Percentiles rank a stretch among this genome's conserved stretches.
phyloP scores from a whole-genome alignment of 2,888 invertebrate genomes.

The Sarcophaga subvicina region DNA sequence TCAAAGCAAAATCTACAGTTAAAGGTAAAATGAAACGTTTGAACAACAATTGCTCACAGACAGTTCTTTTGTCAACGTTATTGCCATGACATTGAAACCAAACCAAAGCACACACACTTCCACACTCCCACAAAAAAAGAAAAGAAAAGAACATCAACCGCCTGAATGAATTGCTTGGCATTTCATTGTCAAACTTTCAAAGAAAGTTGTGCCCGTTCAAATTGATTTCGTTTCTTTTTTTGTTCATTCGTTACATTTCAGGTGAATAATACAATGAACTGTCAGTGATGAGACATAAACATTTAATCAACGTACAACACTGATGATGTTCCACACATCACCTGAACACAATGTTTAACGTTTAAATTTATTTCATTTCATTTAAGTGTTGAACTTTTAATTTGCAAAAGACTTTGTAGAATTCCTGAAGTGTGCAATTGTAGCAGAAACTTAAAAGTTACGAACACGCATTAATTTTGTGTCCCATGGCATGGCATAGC shows the following conservation, averaged over 20 bases:
- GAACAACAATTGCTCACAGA: slow-evolving; percentile 12
- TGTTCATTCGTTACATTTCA: too few species aligned
- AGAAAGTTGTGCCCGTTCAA: not conserved
- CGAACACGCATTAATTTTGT: too few species aligned
- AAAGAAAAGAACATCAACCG: not conserved
- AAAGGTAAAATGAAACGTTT: not conserved
- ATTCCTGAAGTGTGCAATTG: too few species aligned
- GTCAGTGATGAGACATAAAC: slow-evolving; percentile 9
- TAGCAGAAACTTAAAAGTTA: too few species aligned
- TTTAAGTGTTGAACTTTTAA: not conserved
- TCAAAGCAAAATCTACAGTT: not conserved
- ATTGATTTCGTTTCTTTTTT: not conserved
- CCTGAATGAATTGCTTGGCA: not conserved
- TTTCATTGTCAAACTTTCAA: not conserved
- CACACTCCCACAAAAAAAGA: not conserved
- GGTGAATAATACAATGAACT: slow-evolving; percentile 27
- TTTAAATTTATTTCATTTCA: not conserved
- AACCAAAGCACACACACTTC: not conserved
- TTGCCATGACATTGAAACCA: slow-evolving; percentile 19
- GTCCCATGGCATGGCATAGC: too few species aligned
- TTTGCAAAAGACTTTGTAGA: too few species aligned
- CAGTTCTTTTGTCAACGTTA: not conserved
- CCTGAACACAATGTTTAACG: not conserved
- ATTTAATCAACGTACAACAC: slow-evolving; percentile 8
- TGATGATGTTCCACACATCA: not conserved